Evolutionary conservation across 2,888 invertebrate genomes (phyloP), one percentile per base, ranked within the genome.

Genomic region (Ferrisia virgata): DNA sequence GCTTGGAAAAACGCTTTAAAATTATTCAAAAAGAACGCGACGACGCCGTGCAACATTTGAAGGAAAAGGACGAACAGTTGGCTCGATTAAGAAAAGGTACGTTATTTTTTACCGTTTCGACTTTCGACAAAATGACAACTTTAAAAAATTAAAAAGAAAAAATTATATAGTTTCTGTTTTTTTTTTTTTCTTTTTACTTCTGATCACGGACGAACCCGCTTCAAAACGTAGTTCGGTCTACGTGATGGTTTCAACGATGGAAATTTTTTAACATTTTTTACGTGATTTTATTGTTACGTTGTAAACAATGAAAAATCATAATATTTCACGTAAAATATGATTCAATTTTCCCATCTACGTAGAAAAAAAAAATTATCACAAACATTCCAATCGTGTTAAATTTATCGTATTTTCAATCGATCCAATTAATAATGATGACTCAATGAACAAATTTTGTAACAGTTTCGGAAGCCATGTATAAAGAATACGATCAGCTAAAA

Each of bases 401-500:
- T n/a, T 11, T 39, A 39, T 8, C 39, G 11, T 11, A 39, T 8
- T 39, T 39, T 5, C 6, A 58, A 58, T 11, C 5, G 9, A 58
- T 25, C 6, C 2, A 9, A 9, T 9, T 9, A 11, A 58, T 25
- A 64, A 28, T 28, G 25, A 64, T 64, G 13, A 5, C 5, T 9
- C 11, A 28, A 64, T 64, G 39, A n/a, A n/a, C n/a, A n/a, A n/a
- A 28, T 64, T 64, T 64, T 64, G 9, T 13, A 9, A 64, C 28
- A 87, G 94, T 93, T 78, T 94, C 94, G 9, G 93, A 94, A 89
- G 92, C 92, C 86, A 89, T 92, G 53, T 94, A 93, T 89, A 91
- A 91, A 85, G 94, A 94, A 88, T 94, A 94, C 88, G 93, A 94
- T 88, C 92, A 92, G 88, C 89, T 94, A 40, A 92, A 92, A 88